A percentile compares a stretch with the other conserved stretches of the same genome.
Evolutionary conservation across 1,140 invertebrate species (phyloP).

Genomic region (Prorops nasuta): DNA sequence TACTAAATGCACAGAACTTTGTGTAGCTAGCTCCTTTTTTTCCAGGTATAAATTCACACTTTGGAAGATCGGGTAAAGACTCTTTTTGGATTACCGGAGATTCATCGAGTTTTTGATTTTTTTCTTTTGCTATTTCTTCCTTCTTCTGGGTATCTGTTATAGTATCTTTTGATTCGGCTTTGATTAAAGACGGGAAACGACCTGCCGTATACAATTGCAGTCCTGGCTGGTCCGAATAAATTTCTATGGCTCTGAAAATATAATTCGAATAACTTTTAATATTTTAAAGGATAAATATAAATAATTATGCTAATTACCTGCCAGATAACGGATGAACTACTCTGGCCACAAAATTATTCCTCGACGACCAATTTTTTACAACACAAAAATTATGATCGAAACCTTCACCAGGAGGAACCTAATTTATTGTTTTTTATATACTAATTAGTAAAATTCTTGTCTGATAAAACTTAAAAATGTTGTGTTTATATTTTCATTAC

Average conservation of each 20-base stretch:
- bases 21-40: conserved; percentile 70
- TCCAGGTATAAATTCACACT: conserved; percentile 57
- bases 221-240: conserved; percentile 81
- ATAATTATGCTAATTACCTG: conserved; percentile 34
- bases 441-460: neutral
- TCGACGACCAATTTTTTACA: conserved; percentile 20
- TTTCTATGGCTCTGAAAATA: conserved; percentile 63
- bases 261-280: conserved; percentile 4
- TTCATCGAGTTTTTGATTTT: too few species aligned
- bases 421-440: neutral
- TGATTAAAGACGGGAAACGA: conserved; percentile 60
- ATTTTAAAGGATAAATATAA: too few species aligned
- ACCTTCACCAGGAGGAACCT: conserved; percentile 52
- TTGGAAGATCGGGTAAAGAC: neutral
- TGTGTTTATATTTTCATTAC: conserved; percentile 11
- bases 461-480: neutral
- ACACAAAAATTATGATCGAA: conserved; percentile 69
- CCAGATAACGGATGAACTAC: conserved; percentile 67
- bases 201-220: conserved; percentile 86
- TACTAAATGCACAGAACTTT: conserved; percentile 76
- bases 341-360: conserved; percentile 45
- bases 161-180: neutral
- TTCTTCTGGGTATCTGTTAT: conserved; percentile 2
- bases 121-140: conserved; percentile 10
- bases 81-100: too few species aligned